phyloP scores from a whole-genome alignment of 35 echinoderm and acorn worm species.

The Apostichopus parvimensis region DNA sequence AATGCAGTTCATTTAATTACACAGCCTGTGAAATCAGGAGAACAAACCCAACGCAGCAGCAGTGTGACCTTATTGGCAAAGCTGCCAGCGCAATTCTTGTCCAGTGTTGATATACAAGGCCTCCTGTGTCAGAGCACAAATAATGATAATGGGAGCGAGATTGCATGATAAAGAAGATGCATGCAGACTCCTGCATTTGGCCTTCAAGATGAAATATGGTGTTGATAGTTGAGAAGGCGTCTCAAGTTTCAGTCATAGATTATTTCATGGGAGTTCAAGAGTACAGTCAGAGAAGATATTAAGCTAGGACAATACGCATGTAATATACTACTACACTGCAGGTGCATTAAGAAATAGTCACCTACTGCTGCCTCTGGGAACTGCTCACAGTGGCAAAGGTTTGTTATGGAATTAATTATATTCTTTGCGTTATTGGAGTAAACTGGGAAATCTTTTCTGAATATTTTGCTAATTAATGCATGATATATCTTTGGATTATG shows the following conservation, averaged over 20 bases:
- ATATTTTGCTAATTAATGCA: too few relatives aligned
- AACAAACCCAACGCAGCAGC: not conserved
- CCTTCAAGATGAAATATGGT: conserved; percentile 35
- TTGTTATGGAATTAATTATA: too few relatives aligned
- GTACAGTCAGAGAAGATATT: too few relatives aligned
- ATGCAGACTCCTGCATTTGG: not conserved
- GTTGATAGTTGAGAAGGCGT: not conserved
- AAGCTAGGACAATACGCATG: too few relatives aligned
- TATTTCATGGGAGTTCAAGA: not conserved
- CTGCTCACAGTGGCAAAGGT: too few relatives aligned
- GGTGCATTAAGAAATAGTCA: too few relatives aligned
- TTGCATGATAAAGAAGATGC: not conserved
- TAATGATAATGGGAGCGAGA: not conserved
- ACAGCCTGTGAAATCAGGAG: not conserved
- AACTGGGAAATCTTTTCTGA: too few relatives aligned
- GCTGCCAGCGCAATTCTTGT: not conserved
- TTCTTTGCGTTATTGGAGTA: too few relatives aligned
- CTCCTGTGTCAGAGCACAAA: conserved; percentile 17
- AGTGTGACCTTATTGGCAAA: conserved; percentile 11
- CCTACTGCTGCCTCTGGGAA: too few relatives aligned
- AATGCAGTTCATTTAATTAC: conserved; percentile 39
- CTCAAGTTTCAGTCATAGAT: not conserved
- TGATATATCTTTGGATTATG: too few relatives aligned
- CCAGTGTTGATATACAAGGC: conserved; percentile 8
- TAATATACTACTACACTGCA: too few relatives aligned